Evolutionary conservation across 2,888 invertebrate species (phyloP), one percentile per base, ranked within the genome.

Genomic region (Leptinotarsa tumamoca): DNA sequence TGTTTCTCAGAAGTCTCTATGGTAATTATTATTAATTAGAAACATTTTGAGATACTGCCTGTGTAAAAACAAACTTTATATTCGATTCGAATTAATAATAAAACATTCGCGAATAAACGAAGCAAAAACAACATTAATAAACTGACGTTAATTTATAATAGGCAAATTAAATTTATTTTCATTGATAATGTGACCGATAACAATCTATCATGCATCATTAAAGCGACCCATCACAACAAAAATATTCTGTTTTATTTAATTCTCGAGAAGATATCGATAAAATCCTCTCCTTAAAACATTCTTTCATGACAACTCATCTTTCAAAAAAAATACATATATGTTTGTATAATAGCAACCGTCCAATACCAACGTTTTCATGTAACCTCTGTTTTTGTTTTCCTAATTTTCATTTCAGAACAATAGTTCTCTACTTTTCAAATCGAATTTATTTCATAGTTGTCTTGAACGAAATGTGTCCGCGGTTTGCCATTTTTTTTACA

Each of bases 11-110:
- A 82, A 81, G 74, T 77, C 78, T 56, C 74, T 78, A 76, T 76
- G 75, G 79, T 80, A 81, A 83, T 82, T 82, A 83, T 82, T 83
- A 82, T 82, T 81, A 83, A 83, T 83, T 83, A 81, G 80, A 79
- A 78, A 80, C 73, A 73, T 76, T 73, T 73, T 74, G 71, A 79
- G 74, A 76, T 77, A 76, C 69, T 71, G 52, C 70, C 73, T 71
- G 58, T 67, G 75, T 70, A 76, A 67, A 74, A 76, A 76, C 69
- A 71, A 68, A 75, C 68, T 77, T 78, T 76, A 74, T 76, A 72
- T 68, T 72, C 67, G 52, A 70, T 63, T 72, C 67, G 67, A 76
- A 69, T 72, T 72, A 51, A 70, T 75, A 75, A 54, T 54, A 61
- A 51, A 70, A 61, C 63, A 52, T 68, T 56, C 27, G 68, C 58